Percentiles rank a stretch among this genome's conserved stretches.
phyloP scores from a whole-genome alignment of 2,113 vertebrate genomes.

The Rhabdomys dilectus region DNA sequence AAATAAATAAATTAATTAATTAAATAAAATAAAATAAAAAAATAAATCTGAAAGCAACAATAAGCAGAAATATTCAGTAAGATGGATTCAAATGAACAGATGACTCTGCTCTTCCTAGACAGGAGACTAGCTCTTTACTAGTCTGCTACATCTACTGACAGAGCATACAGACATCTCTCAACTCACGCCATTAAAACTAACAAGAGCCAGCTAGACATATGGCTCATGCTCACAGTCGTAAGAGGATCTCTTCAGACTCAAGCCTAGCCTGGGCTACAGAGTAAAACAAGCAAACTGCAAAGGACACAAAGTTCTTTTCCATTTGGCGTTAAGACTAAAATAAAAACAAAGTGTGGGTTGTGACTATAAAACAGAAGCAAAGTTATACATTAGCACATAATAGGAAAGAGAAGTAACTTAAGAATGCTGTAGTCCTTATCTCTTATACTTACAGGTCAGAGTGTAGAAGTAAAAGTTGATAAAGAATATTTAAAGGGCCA shows the following conservation, averaged over 20 bases:
- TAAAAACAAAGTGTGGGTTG: not conserved
- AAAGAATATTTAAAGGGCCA: not conserved
- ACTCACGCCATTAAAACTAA: not conserved
- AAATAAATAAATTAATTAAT: no score
- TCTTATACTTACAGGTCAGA: not conserved
- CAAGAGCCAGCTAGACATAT: not conserved
- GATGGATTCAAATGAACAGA: conserved; percentile 2
- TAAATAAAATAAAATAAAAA: not conserved
- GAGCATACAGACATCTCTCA: conserved; percentile 40
- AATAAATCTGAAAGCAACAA: not conserved
- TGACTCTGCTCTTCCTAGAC: not conserved
- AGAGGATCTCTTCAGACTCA: not conserved
- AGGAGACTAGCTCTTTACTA: not conserved
- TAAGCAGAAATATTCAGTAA: not conserved
- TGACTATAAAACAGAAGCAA: not conserved
- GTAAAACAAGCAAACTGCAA: not conserved
- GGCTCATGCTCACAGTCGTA: not conserved
- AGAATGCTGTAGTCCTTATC: not conserved
- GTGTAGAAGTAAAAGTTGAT: not conserved
- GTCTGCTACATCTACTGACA: not conserved
- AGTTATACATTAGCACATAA: not conserved
- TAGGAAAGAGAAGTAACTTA: not conserved
- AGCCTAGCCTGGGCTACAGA: not conserved
- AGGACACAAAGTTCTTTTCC: not conserved
- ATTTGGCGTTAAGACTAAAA: not conserved